phyloP scores from a whole-genome alignment of 2,888 invertebrate genomes.

The Oscheius onirici region DNA sequence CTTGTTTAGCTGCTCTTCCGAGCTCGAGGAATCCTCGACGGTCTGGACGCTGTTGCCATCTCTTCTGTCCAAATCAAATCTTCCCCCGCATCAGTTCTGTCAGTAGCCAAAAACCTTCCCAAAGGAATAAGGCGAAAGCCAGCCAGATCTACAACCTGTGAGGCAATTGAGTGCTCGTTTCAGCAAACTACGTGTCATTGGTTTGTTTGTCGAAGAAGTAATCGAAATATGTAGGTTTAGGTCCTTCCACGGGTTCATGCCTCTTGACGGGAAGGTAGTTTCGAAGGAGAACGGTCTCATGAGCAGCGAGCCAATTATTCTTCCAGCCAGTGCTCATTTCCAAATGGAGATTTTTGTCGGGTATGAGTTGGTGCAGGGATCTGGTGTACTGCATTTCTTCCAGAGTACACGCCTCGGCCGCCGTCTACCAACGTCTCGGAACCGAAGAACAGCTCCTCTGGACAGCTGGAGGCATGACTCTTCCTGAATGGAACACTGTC shows the following conservation, averaged over 20 bases:
- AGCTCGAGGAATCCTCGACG: conserved; percentile 25
- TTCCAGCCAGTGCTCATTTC: conserved; percentile 23
- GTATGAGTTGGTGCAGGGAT: too few species aligned
- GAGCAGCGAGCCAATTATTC: conserved; percentile 20
- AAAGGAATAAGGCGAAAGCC: conserved; percentile 28
- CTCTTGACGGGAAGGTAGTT: conserved; percentile 26
- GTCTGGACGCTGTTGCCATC: conserved; percentile 14
- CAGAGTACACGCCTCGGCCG: neutral
- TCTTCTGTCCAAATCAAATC: conserved; percentile 17
- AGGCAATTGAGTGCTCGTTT: conserved; percentile 22
- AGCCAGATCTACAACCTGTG: neutral
- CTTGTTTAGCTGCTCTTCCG: conserved; percentile 14
- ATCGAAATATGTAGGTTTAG: neutral
- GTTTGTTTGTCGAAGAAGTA: too few species aligned
- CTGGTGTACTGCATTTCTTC: too few species aligned
- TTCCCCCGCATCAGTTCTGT: conserved; percentile 15
- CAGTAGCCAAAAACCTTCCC: conserved; percentile 8
- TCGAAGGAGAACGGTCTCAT: conserved; percentile 19
- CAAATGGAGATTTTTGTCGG: conserved; percentile 30
- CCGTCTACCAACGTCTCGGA: conserved; percentile 16
- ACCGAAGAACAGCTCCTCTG: conserved; percentile 27
- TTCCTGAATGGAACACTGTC: conserved; percentile 28
- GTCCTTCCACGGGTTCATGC: conserved; percentile 17
- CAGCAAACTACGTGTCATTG: conserved; percentile 19
- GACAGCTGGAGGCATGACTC: conserved; percentile 23